Evolutionary conservation across 2,888 invertebrate genomes (phyloP).

Genomic region (Mimachlamys varia): DNA sequence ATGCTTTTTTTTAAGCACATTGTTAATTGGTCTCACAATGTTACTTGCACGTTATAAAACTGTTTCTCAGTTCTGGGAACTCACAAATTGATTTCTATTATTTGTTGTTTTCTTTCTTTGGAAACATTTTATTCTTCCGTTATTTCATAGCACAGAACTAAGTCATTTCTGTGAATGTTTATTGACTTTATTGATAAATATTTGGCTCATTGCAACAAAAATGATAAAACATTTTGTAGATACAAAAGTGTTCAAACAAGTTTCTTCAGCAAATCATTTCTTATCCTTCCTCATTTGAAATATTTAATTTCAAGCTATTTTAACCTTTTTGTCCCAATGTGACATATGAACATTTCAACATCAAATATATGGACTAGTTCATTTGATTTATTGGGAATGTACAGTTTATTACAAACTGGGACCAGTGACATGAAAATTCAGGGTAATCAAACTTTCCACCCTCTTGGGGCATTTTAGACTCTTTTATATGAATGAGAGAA

Average conservation of each 20-base stretch:
- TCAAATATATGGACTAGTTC: neutral
- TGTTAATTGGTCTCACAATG: conserved; percentile 1
- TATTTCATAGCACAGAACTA: neutral
- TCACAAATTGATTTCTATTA: neutral
- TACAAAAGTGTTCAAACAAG: neutral
- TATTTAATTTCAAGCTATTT: neutral
- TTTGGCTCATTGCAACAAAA: neutral
- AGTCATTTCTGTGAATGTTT: neutral
- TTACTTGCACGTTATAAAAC: neutral
- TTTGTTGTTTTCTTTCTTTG: neutral
- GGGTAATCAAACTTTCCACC: neutral
- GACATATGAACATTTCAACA: neutral
- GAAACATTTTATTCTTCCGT: neutral
- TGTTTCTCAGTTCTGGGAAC: neutral
- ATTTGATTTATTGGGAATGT: neutral
- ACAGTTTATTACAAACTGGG: conserved; percentile 8
- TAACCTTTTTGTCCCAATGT: neutral
- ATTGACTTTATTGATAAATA: too few species aligned
- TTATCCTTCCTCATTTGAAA: neutral
- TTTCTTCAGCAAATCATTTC: neutral
- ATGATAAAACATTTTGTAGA: too few species aligned
- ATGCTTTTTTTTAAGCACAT: neutral
- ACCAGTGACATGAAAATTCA: conserved; percentile 16
- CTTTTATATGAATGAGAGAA: neutral
- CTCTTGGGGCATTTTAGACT: neutral